Base-by-base conservation (phyloP, 1,140 invertebrate genomes). In the Ptiloglossa arizonensis region DNA sequence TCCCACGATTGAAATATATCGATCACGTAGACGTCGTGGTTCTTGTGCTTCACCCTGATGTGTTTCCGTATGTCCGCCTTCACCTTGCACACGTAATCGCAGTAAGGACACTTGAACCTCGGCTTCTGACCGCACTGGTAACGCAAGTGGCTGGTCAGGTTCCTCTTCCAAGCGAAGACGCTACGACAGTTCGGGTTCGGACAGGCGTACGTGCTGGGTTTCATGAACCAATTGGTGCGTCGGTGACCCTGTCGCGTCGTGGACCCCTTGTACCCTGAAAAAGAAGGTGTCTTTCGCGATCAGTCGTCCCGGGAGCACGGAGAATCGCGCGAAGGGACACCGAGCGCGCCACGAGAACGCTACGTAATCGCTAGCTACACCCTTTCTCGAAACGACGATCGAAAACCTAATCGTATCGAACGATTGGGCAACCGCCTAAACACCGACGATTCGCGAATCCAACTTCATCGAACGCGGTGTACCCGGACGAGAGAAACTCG, bases 41-140 rank as follows among this genome's bases (percentile, higher is more conserved):
- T 63, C 19, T 67, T 59, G 46, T 94, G 71, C 89, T 90, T 86
- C 80, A 86, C 71, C 76, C 88, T 87, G 70, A 87, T 93, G 84
- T 29, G 89, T 79, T 82, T 87, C 76, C 81, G 89, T 41, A 87
- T 59, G 50, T 75, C 79, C 0, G 74, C 5, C 60, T 85, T 86
- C 29, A 74, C 63, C 38, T 82, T 85, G 60, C 79, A 82, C 62
- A 54, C 0, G 66, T 92, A 90, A 3, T 84, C 62, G 74, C 93
- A 94, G 64, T 90, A 85, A 15, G 91, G 92, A 82, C 94, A 94
- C 60, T 93, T 91, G 82, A 94, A 93, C 59, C 93, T 88, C 6
- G 94, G 93, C 73, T 93, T 91, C 57, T 93, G 91, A 5, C 94
- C 94, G 79, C 94, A 94, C 80, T 94, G 92, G 80, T 91, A 92